phyloP scores from a whole-genome alignment of 2,888 invertebrate species.

The Trichacis sp. region DNA sequence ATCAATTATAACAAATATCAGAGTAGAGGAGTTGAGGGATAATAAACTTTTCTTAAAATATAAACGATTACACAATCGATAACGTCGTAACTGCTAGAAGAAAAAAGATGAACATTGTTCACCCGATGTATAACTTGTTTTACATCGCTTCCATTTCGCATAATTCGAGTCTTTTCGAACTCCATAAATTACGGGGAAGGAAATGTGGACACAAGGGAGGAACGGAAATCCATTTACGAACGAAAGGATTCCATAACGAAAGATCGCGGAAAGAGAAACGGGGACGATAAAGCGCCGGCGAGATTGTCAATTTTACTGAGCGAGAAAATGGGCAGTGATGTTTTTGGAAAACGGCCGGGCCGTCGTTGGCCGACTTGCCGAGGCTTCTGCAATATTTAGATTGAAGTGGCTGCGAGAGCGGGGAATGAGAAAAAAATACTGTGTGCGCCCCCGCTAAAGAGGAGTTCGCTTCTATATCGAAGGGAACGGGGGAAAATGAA shows the following conservation, averaged over 20 bases:
- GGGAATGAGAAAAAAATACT: slow-evolving; percentile 27
- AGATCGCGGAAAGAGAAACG: not conserved
- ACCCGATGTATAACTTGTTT: too few species aligned
- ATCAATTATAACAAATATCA: too few species aligned
- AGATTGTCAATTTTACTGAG: slow-evolving; percentile 13
- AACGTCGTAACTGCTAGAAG: too few species aligned
- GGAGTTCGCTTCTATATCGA: slow-evolving; percentile 25
- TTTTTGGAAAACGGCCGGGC: slow-evolving; percentile 8
- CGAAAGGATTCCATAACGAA: not conserved
- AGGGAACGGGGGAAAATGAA: slow-evolving; percentile 24
- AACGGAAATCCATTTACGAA: too few species aligned
- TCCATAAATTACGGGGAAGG: too few species aligned
- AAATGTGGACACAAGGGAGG: too few species aligned
- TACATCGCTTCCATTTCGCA: too few species aligned
- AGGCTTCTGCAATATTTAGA: slow-evolving; percentile 24
- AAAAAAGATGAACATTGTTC: too few species aligned
- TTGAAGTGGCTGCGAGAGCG: slow-evolving; percentile 9
- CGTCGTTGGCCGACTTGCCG: slow-evolving; percentile 4
- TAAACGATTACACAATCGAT: too few species aligned
- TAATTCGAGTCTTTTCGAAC: too few species aligned
- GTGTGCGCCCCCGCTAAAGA: slow-evolving; percentile 19
- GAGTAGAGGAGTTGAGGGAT: too few species aligned
- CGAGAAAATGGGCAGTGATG: slow-evolving; percentile 13
- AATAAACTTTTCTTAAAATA: too few species aligned
- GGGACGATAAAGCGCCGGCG: not conserved